A percentile compares a stretch with the other conserved stretches of the same genome.
These are phyloP conservation scores for Tetranychus cinnabarinus DNA, from an alignment of 1,140 invertebrate genomes.

Conservation along the genomic window DNA sequence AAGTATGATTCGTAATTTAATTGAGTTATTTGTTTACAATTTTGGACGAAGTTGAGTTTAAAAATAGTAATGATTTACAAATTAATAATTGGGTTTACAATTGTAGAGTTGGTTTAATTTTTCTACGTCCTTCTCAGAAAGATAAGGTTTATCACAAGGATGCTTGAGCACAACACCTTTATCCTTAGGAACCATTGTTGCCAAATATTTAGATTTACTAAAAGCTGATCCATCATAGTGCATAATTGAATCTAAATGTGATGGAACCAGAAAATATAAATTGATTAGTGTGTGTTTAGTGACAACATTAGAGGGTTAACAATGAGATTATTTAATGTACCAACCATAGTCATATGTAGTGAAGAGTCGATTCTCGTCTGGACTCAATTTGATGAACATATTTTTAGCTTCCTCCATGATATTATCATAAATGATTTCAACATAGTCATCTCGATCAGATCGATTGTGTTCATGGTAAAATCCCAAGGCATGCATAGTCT, in stretches of 20 bases:
- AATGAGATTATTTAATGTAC: not conserved
- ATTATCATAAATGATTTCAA: conserved; percentile 34
- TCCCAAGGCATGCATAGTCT: conserved; percentile 58
- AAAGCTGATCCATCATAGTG: conserved; percentile 12
- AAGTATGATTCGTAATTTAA: too few relatives aligned
- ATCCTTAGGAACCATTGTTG: not conserved
- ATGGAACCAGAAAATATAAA: conserved; percentile 4
- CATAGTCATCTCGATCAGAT: conserved; percentile 35
- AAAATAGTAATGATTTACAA: too few relatives aligned
- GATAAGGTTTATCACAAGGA: conserved; percentile 14
- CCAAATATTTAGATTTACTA: conserved; percentile 3
- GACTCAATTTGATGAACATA: conserved; percentile 12
- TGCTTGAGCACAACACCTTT: not conserved
- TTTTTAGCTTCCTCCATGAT: conserved; percentile 21
- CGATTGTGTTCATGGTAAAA: conserved; percentile 36
- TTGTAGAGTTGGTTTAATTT: conserved; percentile 19
- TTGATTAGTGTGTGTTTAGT: not conserved
- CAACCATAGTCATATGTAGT: conserved; percentile 6
- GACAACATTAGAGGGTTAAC: not conserved
- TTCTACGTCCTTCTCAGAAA: conserved; percentile 17
- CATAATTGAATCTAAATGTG: conserved; percentile 14
- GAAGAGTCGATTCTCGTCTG: not conserved
- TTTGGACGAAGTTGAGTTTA: too few relatives aligned
- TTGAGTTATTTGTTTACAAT: too few relatives aligned
- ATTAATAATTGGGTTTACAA: conserved; percentile 6